Evolutionary conservation across 2,888 invertebrate genomes (phyloP).

Genomic region (Phoronis australis): DNA sequence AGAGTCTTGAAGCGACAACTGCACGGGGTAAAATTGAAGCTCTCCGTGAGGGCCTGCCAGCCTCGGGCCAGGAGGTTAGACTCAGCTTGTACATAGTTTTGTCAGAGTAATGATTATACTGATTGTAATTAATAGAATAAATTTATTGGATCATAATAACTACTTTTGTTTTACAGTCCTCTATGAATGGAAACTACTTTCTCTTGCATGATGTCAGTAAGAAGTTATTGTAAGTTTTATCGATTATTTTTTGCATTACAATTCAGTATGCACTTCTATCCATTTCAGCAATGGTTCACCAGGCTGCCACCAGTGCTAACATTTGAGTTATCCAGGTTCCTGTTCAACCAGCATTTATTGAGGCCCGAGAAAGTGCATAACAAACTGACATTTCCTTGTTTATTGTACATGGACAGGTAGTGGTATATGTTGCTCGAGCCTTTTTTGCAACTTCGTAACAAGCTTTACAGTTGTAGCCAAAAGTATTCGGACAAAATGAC

Average conservation of each 20-base stretch:
- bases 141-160: background rate
- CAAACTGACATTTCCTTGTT: conserved; percentile 53
- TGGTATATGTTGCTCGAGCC: too few relatives aligned
- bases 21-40: conserved; percentile 51
- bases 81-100: too few relatives aligned
- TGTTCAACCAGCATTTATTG: conserved; percentile 53
- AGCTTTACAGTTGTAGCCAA: too few relatives aligned
- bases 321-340: conserved; percentile 54
- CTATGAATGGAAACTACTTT: too few relatives aligned
- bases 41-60: conserved; percentile 38
- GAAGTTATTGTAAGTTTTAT: too few relatives aligned
- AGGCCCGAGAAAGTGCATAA: conserved; percentile 56
- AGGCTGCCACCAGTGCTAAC: conserved; percentile 53
- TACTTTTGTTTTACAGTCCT: background rate
- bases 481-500: too few relatives aligned
- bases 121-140: too few relatives aligned
- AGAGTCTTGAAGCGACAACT: conserved; percentile 53
- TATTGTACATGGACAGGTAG: conserved; percentile 55
- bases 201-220: too few relatives aligned
- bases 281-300: conserved; percentile 53
- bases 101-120: too few relatives aligned
- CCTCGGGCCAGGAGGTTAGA: conserved; percentile 51
- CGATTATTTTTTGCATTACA: too few relatives aligned
- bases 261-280: conserved; percentile 2
- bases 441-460: too few relatives aligned